Evolutionary conservation across 1,140 invertebrate genomes (phyloP).

Genomic region (Potamilus streckersoni): DNA sequence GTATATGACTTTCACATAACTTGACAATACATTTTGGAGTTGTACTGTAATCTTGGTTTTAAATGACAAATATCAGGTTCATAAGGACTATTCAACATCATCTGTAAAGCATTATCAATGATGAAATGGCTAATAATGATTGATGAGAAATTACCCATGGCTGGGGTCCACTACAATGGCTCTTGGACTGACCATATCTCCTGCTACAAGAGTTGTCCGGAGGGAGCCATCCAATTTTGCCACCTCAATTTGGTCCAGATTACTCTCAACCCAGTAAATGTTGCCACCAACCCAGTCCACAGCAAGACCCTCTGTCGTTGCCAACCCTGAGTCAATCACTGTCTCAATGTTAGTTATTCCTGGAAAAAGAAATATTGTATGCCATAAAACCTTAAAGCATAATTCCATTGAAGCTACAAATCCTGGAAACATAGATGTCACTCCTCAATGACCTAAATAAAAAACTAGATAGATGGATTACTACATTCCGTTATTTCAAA

Average conservation of each 20-base stretch:
- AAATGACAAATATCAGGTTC: no score
- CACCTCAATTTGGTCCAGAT: slow-evolving; percentile 91
- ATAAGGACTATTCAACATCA: no score
- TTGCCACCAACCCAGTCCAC: slow-evolving; percentile 98
- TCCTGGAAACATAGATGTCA: neutral
- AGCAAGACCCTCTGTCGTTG: slow-evolving; percentile 90
- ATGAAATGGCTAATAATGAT: no score
- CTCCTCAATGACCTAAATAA: no score
- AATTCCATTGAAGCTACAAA: neutral
- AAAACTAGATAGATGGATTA: no score
- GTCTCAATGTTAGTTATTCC: slow-evolving; percentile 83
- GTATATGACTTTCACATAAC: no score
- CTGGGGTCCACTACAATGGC: slow-evolving; percentile 88
- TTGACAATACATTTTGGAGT: no score
- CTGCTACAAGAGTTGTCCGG: slow-evolving; percentile 83
- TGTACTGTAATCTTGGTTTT: no score
- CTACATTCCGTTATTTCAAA: no score
- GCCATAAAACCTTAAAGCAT: neutral
- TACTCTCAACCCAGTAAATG: slow-evolving; percentile 94
- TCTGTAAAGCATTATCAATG: no score
- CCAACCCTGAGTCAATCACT: slow-evolving; percentile 84
- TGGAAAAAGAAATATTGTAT: slow-evolving; percentile 45
- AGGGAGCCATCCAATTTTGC: slow-evolving; percentile 83
- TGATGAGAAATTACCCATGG: slow-evolving; percentile 71
- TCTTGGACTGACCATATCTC: slow-evolving; percentile 86